Percentiles rank a stretch among this genome's conserved stretches.
These are phyloP conservation scores for Drosophila simulans DNA, from an alignment of 1,140 invertebrate species.

Conservation along the genomic window DNA sequence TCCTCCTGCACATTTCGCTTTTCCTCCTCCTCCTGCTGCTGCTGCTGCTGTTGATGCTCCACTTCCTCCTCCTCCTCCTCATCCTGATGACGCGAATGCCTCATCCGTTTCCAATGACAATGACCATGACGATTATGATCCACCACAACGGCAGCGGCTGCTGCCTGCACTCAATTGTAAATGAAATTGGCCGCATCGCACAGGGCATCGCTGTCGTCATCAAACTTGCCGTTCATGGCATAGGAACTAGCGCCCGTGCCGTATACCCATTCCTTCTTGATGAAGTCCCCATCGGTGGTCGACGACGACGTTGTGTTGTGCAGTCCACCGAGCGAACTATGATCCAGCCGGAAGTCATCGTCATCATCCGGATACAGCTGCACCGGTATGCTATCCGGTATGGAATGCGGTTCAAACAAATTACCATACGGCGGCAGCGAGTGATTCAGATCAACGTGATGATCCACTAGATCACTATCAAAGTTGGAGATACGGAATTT, in stretches of 20 bases:
- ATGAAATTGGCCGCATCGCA: conserved; percentile 83
- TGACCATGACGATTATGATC: background rate
- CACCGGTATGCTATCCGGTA: conserved; percentile 81
- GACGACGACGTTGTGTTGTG: conserved; percentile 79
- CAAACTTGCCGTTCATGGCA: conserved; percentile 82
- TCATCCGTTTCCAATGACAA: background rate
- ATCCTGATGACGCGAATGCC: conserved; percentile 1
- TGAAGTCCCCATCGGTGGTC: conserved; percentile 81
- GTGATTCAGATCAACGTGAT: conserved; percentile 79
- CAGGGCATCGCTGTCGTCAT: conserved; percentile 81
- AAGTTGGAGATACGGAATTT: conserved; percentile 83
- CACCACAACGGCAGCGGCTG: background rate
- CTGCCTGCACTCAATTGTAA: conserved; percentile 67
- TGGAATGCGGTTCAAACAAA: conserved; percentile 81
- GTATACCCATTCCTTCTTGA: conserved; percentile 84
- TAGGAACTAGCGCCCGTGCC: conserved; percentile 77
- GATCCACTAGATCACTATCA: conserved; percentile 76
- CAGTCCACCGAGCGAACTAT: conserved; percentile 75
- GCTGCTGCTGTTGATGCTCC: background rate
- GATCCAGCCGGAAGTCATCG: conserved; percentile 81
- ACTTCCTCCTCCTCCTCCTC: background rate
- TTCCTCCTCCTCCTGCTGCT: background rate
- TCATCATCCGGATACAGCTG: conserved; percentile 81
- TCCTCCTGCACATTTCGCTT: background rate
- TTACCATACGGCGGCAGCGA: conserved; percentile 79